A percentile compares a stretch with the other conserved stretches of the same genome.
These are phyloP conservation scores for Glossophaga mutica DNA, from an alignment of 2,797 vertebrate genomes.

Conservation along the genomic window DNA sequence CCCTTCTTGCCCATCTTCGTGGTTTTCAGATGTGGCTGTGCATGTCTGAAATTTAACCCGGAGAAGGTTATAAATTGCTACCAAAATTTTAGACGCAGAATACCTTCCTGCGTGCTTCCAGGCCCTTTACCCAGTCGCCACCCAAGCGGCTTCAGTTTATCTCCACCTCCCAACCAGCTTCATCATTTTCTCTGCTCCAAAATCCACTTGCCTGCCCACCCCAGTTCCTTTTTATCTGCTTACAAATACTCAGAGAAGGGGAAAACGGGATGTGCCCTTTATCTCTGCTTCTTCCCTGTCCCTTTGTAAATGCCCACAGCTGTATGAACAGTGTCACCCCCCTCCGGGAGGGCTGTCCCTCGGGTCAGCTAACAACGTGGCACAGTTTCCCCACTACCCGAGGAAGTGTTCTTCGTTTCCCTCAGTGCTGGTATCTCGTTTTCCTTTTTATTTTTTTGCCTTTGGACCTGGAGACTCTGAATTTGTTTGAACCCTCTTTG, in stretches of 20 bases:
- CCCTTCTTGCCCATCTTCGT: not conserved
- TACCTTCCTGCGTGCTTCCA: not conserved
- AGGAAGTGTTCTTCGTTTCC: not conserved
- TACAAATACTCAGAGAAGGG: not conserved
- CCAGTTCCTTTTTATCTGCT: not conserved
- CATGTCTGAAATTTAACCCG: not conserved
- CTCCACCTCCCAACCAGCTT: not conserved
- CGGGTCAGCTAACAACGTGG: not conserved
- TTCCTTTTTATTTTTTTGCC: not conserved
- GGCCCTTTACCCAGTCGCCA: not conserved
- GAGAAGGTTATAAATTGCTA: not conserved
- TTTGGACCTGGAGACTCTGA: not conserved
- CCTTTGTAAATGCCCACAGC: not conserved
- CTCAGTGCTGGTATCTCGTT: fast-evolving
- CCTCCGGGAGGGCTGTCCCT: not conserved
- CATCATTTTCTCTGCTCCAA: not conserved
- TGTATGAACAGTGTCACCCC: too few relatives aligned
- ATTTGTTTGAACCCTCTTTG: not conserved
- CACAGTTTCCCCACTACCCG: fast-evolving
- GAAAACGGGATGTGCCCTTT: not conserved
- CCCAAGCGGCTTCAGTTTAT: not conserved
- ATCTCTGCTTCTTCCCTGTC: not conserved
- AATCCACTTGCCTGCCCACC: not conserved
- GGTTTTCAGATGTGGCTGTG: not conserved
- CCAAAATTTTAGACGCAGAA: not conserved